These are phyloP conservation scores for Rhagium mordax DNA, from an alignment of 2,888 invertebrate species.

Conservation along the genomic window DNA sequence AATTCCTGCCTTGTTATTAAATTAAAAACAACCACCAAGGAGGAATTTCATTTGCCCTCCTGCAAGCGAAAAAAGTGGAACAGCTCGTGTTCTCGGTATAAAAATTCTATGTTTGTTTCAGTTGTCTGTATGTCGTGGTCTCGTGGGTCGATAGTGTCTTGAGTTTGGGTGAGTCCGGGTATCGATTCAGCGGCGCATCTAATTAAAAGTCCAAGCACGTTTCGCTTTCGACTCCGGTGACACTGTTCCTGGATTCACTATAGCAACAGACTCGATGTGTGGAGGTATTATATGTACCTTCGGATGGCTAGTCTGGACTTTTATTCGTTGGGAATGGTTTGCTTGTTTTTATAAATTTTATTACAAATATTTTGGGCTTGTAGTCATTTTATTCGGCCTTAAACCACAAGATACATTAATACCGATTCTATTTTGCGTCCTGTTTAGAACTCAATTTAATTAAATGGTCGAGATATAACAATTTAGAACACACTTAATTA, in stretches of 20 bases:
- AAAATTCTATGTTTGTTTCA: conserved; percentile 41
- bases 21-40: background rate
- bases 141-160: conserved; percentile 58
- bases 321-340: background rate
- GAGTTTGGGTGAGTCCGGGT: conserved; percentile 61
- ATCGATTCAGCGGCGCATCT: conserved; percentile 70
- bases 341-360: background rate
- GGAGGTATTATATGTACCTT: conserved; percentile 21
- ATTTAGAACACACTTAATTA: too few relatives aligned
- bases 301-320: conserved; percentile 16
- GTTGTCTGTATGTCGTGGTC: conserved; percentile 39
- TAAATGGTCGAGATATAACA: too few relatives aligned
- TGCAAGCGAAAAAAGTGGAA: background rate
- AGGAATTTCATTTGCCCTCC: background rate
- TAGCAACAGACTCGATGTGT: conserved; percentile 57
- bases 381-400: background rate
- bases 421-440: too few relatives aligned
- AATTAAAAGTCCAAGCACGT: conserved; percentile 71
- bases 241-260: conserved; percentile 69
- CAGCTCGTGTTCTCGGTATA: conserved; percentile 20
- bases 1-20: background rate
- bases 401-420: too few relatives aligned
- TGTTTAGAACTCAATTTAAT: too few relatives aligned
- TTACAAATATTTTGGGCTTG: background rate
- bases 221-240: conserved; percentile 69